Evolutionary conservation across 2,888 invertebrate species (phyloP).

Genomic region (Aphodius granarius): DNA sequence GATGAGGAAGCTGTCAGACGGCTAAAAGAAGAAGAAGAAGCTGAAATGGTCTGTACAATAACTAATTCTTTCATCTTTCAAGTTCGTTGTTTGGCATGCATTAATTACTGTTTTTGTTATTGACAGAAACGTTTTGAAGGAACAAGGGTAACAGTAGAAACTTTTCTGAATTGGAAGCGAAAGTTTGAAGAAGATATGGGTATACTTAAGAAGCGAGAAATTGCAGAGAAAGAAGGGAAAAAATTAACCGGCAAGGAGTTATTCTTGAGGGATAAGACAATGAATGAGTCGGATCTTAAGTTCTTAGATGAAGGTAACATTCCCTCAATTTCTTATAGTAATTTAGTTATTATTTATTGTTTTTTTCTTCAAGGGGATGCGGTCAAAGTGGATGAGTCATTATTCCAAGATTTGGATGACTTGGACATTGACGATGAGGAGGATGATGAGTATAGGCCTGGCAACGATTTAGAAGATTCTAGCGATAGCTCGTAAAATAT

Average conservation of each 20-base stretch:
- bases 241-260: slow-evolving; percentile 92
- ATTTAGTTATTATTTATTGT: slow-evolving; percentile 14
- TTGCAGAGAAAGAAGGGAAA: slow-evolving; percentile 70
- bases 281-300: slow-evolving; percentile 95
- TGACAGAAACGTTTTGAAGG: slow-evolving; percentile 91
- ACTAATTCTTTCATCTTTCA: no score
- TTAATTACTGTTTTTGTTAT: slow-evolving; percentile 22
- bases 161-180: slow-evolving; percentile 92
- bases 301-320: slow-evolving; percentile 84
- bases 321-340: not conserved
- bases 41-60: slow-evolving; percentile 67
- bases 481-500: not conserved
- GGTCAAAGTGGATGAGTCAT: slow-evolving; percentile 90
- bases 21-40: slow-evolving; percentile 79
- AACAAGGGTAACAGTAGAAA: slow-evolving; percentile 92
- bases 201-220: slow-evolving; percentile 70
- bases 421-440: slow-evolving; percentile 68
- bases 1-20: slow-evolving; percentile 72
- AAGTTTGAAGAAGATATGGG: slow-evolving; percentile 91
- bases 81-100: not conserved
- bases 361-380: slow-evolving; percentile 62
- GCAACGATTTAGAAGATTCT: slow-evolving; percentile 14
- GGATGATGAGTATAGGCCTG: slow-evolving; percentile 25
- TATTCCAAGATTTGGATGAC: slow-evolving; percentile 89
- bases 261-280: slow-evolving; percentile 89